Percentiles rank a stretch among this genome's conserved stretches.
Conservation (phyloP, 2,888 invertebrate genomes). For the Chromoteleia sp. region DNA sequence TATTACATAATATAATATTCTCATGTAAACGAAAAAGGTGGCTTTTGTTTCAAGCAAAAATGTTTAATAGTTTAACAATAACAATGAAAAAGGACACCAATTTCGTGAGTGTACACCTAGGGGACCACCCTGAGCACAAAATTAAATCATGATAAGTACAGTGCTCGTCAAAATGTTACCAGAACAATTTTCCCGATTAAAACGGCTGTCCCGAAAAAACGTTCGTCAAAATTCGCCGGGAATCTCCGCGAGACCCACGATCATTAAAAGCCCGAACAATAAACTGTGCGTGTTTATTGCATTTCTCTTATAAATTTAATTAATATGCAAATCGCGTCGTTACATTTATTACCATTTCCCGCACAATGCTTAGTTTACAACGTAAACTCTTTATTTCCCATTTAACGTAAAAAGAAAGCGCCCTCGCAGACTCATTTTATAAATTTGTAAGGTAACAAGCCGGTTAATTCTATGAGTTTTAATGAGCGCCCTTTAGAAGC, state of each 20-base stretch:
- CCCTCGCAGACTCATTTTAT: conserved; percentile 59
- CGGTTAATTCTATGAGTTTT: conserved; percentile 67
- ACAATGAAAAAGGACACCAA: too few species aligned
- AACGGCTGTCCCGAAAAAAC: not conserved
- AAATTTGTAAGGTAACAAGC: conserved; percentile 66
- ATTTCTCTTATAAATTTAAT: conserved; percentile 58
- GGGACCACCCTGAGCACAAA: too few species aligned
- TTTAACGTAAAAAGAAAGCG: conserved; percentile 45
- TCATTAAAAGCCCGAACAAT: conserved; percentile 26
- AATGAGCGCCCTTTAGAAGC: conserved; percentile 67
- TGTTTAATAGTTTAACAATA: too few species aligned
- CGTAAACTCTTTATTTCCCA: conserved; percentile 43
- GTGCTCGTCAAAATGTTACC: not conserved
- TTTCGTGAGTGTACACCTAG: too few species aligned
- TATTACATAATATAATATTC: too few species aligned
- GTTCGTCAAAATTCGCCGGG: not conserved
- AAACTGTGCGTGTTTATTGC: conserved; percentile 36
- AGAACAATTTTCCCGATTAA: not conserved
- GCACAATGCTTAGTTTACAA: conserved; percentile 66
- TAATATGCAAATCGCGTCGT: conserved; percentile 60
- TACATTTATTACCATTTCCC: conserved; percentile 59
- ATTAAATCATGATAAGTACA: not conserved
- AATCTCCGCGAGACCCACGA: conserved; percentile 6
- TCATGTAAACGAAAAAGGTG: too few species aligned
- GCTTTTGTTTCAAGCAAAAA: too few species aligned